These are phyloP conservation scores for Chlorops oryzae DNA, from an alignment of 1,140 invertebrate genomes.

Conservation along the genomic window DNA sequence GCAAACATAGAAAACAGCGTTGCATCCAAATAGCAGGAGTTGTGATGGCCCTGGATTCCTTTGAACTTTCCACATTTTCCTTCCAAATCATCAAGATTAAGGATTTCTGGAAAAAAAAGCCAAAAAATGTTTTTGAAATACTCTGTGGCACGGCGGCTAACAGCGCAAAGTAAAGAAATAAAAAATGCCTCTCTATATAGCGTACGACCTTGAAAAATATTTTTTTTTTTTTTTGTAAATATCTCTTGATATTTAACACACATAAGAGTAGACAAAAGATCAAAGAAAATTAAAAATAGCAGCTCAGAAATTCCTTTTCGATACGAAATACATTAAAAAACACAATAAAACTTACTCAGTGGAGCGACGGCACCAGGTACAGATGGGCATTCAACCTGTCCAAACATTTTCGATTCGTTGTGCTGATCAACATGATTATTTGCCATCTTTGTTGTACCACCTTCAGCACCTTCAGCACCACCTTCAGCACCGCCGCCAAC, in stretches of 20 bases:
- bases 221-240: too few relatives aligned
- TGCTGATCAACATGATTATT: conserved; percentile 13
- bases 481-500: conserved; percentile 19
- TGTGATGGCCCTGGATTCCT: conserved; percentile 96
- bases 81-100: conserved; percentile 56
- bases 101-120: conserved; percentile 25
- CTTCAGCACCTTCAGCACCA: conserved; percentile 11
- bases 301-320: too few relatives aligned
- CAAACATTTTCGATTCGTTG: conserved; percentile 30
- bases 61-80: conserved; percentile 68
- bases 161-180: too few relatives aligned
- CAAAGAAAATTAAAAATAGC: too few relatives aligned
- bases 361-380: conserved; percentile 74
- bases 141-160: too few relatives aligned
- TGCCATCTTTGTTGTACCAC: conserved; percentile 10
- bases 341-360: conserved; percentile 51
- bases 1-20: conserved; percentile 96
- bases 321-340: too few relatives aligned
- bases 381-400: conserved; percentile 64
- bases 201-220: too few relatives aligned
- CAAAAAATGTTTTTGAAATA: neutral
- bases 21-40: conserved; percentile 96
- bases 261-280: too few relatives aligned
- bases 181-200: too few relatives aligned
- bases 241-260: too few relatives aligned